These are phyloP conservation scores for Peromyscus melanophrys DNA, from an alignment of 2,797 vertebrate genomes.

Conservation along the genomic window DNA sequence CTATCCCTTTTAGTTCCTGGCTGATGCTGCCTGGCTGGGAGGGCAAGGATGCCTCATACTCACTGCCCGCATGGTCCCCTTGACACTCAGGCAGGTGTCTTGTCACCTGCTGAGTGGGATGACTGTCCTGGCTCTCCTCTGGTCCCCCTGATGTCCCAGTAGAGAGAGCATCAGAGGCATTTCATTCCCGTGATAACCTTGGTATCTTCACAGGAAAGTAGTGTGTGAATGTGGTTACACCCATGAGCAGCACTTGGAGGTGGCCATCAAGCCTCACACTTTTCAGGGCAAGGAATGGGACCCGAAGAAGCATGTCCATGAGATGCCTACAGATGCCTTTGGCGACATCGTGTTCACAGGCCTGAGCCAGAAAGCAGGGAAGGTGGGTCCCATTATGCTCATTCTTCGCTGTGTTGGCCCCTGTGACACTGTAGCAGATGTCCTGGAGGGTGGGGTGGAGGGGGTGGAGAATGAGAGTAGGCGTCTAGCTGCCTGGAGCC, in stretches of 20 bases:
- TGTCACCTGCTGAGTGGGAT: too few relatives aligned
- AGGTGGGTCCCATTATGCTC: constrained; percentile 65
- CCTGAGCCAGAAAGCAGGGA: constrained; percentile 91
- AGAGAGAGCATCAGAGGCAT: not conserved
- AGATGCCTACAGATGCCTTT: constrained; percentile 95
- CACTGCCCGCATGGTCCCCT: not conserved
- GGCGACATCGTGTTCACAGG: constrained; percentile 94
- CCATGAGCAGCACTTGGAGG: constrained; percentile 90
- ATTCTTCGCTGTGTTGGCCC: not conserved
- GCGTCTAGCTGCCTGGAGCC: accelerated
- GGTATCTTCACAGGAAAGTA: constrained; percentile 88
- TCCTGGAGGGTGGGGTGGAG: not conserved
- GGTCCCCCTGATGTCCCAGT: accelerated
- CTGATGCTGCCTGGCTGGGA: not conserved
- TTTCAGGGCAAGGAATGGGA: constrained; percentile 92
- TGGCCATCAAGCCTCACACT: constrained; percentile 90
- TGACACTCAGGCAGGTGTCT: not conserved
- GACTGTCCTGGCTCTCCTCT: too few relatives aligned
- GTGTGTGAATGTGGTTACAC: constrained; percentile 94
- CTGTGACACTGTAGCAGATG: not conserved
- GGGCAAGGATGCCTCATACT: too few relatives aligned
- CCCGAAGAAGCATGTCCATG: constrained; percentile 90
- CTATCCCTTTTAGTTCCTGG: not conserved
- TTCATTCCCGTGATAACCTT: accelerated
- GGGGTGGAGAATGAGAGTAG: not conserved